A percentile compares a stretch with the other conserved stretches of the same genome.
phyloP scores from a whole-genome alignment of 1,140 invertebrate genomes.

The Megalopta genalis region DNA sequence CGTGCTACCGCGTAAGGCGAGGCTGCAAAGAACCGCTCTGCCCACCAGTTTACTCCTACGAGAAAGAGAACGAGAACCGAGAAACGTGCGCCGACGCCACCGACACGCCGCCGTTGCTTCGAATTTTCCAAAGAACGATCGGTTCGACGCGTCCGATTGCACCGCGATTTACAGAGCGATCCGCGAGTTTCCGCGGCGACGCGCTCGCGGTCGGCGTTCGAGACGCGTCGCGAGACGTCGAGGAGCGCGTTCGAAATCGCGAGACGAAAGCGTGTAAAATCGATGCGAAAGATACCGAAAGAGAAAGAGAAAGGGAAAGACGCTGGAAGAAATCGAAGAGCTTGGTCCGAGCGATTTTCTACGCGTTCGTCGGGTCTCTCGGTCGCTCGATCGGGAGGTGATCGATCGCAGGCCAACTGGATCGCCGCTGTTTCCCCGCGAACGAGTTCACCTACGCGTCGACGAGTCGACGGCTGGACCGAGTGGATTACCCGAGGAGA shows the following conservation, averaged over 20 bases:
- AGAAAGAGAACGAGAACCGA: constrained; percentile 32
- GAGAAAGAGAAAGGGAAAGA: constrained; percentile 25
- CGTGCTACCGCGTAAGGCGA: constrained; percentile 66
- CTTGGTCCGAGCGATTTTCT: constrained; percentile 28
- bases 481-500: neutral
- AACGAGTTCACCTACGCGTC: constrained; percentile 77
- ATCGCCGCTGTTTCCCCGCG: constrained; percentile 54
- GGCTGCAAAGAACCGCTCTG: constrained; percentile 53
- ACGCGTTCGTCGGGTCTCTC: constrained; percentile 7
- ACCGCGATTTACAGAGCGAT: too few species aligned
- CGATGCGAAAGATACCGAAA: neutral
- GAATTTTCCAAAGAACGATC: constrained; percentile 14
- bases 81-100: neutral
- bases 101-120: neutral
- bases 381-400: constrained; percentile 38
- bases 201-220: neutral
- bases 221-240: neutral
- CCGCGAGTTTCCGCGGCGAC: neutral
- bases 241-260: neutral
- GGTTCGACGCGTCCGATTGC: too few species aligned
- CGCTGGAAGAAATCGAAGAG: constrained; percentile 40
- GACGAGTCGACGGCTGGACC: constrained; percentile 29
- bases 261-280: neutral
- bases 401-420: constrained; percentile 64
- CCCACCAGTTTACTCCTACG: constrained; percentile 61